Percentiles rank a stretch among this genome's conserved stretches.
These are phyloP conservation scores for Paedocypris micromegethes DNA, from an alignment of 2,797 vertebrate species.

Conservation along the genomic window DNA sequence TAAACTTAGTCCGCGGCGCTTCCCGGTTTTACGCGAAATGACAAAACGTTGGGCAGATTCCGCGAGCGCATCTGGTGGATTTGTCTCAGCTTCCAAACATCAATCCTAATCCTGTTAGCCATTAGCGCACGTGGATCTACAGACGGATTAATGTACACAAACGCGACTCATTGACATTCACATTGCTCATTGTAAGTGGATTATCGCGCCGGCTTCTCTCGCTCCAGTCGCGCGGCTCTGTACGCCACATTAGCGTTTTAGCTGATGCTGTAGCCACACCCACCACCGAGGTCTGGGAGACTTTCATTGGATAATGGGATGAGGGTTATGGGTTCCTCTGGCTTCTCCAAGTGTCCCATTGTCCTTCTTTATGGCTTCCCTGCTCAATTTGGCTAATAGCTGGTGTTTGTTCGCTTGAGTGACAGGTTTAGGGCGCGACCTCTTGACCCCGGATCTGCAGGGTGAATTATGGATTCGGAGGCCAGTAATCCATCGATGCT, in stretches of 20 bases:
- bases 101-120: constrained; percentile 48
- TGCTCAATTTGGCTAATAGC: constrained; percentile 47
- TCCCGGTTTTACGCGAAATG: constrained; percentile 18
- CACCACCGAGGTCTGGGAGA: constrained; percentile 24
- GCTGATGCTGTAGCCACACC: background rate
- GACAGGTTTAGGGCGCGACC: constrained; percentile 34
- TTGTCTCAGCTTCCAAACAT: constrained; percentile 39
- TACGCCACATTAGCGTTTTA: constrained; percentile 25
- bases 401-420: constrained; percentile 30
- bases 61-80: constrained; percentile 29
- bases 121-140: constrained; percentile 46
- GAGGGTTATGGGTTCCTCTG: background rate
- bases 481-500: constrained; percentile 45
- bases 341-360: constrained; percentile 15
- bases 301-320: background rate
- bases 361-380: constrained; percentile 42
- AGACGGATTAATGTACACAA: constrained; percentile 47
- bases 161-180: constrained; percentile 41
- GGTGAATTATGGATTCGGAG: constrained; percentile 47
- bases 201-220: constrained; percentile 43
- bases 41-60: constrained; percentile 44
- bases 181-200: constrained; percentile 53
- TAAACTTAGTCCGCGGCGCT: constrained; percentile 46
- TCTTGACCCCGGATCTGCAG: constrained; percentile 20
- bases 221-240: constrained; percentile 7